Percentiles rank a stretch among this genome's conserved stretches.
Evolutionary conservation across 1,140 invertebrate species (phyloP).

Genomic region (Delia radicum): DNA sequence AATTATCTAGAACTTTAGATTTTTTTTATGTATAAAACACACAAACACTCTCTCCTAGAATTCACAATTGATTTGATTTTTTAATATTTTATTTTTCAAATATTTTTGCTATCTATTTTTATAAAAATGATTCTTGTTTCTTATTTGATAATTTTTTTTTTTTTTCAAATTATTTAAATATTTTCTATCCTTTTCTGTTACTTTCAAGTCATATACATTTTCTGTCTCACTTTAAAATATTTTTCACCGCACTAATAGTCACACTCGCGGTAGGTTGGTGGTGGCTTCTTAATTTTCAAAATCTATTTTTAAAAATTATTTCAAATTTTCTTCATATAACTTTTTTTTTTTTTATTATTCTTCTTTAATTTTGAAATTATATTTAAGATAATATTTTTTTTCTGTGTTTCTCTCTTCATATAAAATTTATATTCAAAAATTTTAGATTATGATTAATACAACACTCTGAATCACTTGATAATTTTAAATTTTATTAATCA

Average conservation of each 20-base stretch:
- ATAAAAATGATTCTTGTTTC: conserved; percentile 22
- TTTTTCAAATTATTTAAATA: no score
- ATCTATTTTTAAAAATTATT: conserved; percentile 49
- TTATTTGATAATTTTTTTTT: no score
- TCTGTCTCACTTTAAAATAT: conserved; percentile 25
- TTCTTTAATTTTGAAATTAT: not conserved
- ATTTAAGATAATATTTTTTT: no score
- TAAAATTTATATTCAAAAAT: not conserved
- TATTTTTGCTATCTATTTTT: conserved; percentile 17
- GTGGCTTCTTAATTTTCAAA: conserved; percentile 53
- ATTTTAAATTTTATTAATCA: not conserved
- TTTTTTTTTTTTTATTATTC: not conserved
- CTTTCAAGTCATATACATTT: not conserved
- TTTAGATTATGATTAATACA: conserved; percentile 14
- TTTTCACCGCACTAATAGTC: conserved; percentile 3
- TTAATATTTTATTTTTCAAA: no score
- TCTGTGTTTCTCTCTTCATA: no score
- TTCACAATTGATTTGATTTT: no score
- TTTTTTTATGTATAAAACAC: no score
- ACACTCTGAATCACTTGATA: conserved; percentile 20
- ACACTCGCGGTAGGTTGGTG: conserved; percentile 8
- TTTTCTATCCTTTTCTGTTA: not conserved
- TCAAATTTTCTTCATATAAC: conserved; percentile 16
- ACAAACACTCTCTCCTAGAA: no score
- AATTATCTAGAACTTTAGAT: not conserved